A percentile compares a stretch with the other conserved stretches of the same genome.
Conservation (phyloP, 2,797 vertebrate species). For the Phataginus tetradactyla region DNA sequence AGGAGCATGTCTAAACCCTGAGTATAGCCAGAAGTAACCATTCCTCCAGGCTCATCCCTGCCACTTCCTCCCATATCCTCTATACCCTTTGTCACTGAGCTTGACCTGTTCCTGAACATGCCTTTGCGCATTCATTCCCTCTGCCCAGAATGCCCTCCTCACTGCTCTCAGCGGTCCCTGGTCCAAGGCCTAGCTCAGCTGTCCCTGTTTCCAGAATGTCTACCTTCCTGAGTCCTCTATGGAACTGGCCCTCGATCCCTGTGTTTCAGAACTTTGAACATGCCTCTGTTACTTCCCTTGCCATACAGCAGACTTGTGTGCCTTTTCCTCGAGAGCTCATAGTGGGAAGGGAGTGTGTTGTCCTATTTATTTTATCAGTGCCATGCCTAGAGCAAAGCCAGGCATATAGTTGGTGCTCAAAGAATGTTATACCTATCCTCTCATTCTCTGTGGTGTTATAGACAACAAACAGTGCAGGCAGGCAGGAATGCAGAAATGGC, state of each 20-base stretch:
- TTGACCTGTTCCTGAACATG: not conserved
- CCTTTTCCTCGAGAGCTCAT: not conserved
- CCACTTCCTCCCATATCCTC: not conserved
- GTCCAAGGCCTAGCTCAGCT: not conserved
- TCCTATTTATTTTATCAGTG: not conserved
- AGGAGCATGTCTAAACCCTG: not conserved
- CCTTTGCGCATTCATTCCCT: not conserved
- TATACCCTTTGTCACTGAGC: not conserved
- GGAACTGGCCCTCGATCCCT: not conserved
- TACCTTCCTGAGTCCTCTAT: not conserved
- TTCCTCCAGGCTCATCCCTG: not conserved
- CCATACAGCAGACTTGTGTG: not conserved
- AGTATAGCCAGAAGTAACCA: not conserved
- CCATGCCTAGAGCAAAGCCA: not conserved
- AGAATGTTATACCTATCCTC: not conserved
- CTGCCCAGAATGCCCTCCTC: not conserved
- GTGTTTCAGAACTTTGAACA: not conserved
- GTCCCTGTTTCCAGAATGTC: not conserved
- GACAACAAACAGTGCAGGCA: not conserved
- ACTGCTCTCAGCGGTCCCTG: not conserved
- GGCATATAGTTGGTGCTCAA: not conserved
- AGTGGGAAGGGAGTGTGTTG: not conserved
- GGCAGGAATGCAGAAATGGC: not conserved
- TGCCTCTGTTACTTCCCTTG: not conserved
- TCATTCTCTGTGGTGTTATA: not conserved